Conservation (phyloP, 2,797 vertebrate genomes). For the Tragopan temminckii region DNA sequence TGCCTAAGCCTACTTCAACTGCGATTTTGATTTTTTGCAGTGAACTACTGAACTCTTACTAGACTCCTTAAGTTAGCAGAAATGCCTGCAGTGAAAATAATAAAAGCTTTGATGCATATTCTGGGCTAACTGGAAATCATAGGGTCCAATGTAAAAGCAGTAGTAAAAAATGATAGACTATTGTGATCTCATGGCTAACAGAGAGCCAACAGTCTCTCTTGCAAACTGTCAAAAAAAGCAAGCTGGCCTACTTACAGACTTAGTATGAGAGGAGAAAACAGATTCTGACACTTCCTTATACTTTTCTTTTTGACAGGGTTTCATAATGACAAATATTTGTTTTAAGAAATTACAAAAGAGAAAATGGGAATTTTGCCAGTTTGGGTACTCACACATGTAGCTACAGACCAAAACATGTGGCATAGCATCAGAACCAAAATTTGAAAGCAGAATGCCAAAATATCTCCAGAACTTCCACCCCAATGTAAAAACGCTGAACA, state of each 20-base stretch:
- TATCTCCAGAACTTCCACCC: neutral
- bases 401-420: rapidly evolving
- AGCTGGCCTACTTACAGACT: neutral
- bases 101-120: neutral
- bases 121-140: neutral
- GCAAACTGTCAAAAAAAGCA: neutral
- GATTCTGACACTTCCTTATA: neutral
- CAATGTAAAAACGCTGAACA: neutral
- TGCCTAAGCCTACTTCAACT: neutral
- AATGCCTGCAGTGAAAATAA: neutral
- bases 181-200: neutral
- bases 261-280: neutral
- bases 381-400: neutral
- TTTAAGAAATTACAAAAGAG: neutral
- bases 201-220: neutral
- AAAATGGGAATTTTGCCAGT: neutral
- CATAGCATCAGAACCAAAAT: neutral
- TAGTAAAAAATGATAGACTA: neutral
- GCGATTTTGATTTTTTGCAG: neutral
- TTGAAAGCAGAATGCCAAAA: neutral
- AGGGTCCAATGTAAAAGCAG: neutral
- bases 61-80: neutral
- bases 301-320: neutral
- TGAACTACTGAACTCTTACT: neutral
- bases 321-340: neutral